Base-by-base conservation (phyloP, 2,888 invertebrate species). In the Leptinotarsa peninsularis region DNA sequence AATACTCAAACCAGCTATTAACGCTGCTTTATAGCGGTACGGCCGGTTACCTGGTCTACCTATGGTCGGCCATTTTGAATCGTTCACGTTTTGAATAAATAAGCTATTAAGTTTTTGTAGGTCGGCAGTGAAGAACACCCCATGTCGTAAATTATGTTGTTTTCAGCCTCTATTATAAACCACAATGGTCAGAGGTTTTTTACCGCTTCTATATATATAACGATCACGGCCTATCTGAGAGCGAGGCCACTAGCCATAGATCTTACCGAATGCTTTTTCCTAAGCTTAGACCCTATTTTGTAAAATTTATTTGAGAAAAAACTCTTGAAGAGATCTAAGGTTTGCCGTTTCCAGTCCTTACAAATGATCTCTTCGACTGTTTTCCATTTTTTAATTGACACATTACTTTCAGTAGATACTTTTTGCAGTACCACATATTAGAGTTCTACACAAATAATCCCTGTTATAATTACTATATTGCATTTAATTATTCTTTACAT, bases 31-130 rank as follows among this genome's bases (percentile, higher is more conserved):
- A 76, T 76, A 73, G 73, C 63, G 71, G 76, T 60, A 23, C n/a
- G 68, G 76, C 76, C 76, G 76, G 76, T 76, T 76, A 76, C 73
- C 73, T 76, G 76, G 67, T 73, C 71, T 72, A 49, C 71, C 71
- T 68, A 67, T 71, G 71, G 84, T 83, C 88, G 86, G 88, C 88
- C 88, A 88, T 88, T 87, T 88, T 88, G 88, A 87, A 88, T 88
- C 87, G 87, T 88, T 88, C 88, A 86, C 88, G 88, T 88, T 88
- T 87, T 88, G 88, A 88, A 88, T 88, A 88, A 88, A 88, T 88
- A 88, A 88, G 88, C 88, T 88, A 88, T 88, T 88, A 88, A 87
- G 87, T 87, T 88, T 87, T 88, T 88, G 87, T 88, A 86, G 87
- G 87, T 87, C 87, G 88, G 84, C 81, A 84, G 85, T 82, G 83